A percentile compares a stretch with the other conserved stretches of the same genome.
phyloP scores from a whole-genome alignment of 2,113 vertebrate genomes.

The Theropithecus gelada region DNA sequence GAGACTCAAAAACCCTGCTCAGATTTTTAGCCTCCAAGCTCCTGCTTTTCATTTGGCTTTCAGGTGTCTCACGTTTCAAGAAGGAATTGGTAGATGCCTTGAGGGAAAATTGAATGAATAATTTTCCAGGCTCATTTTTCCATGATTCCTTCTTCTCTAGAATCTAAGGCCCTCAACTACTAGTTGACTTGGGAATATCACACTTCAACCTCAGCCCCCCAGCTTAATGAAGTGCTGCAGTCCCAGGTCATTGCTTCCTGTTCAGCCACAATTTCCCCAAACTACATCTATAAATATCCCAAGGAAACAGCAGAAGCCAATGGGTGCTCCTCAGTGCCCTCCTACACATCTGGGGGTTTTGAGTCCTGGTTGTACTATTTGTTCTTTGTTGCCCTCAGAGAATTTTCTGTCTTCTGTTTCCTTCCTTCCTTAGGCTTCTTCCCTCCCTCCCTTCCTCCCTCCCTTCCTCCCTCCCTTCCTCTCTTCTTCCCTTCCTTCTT shows the following conservation, averaged over 20 bases:
- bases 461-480: neutral
- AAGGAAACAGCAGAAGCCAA: neutral
- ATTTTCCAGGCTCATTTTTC: neutral
- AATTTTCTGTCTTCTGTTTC: neutral
- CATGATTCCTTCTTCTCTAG: neutral
- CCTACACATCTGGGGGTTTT: neutral
- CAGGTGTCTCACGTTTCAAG: neutral
- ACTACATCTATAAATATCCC: neutral
- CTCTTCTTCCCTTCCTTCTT: rapidly evolving
- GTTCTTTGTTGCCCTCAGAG: neutral
- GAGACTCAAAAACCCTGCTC: neutral
- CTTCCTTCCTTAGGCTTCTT: neutral
- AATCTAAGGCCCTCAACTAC: neutral
- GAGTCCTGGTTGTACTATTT: neutral
- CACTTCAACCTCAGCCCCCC: neutral
- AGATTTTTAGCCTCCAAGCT: neutral
- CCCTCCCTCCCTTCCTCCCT: no score
- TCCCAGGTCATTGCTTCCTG: neutral
- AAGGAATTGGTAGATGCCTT: neutral
- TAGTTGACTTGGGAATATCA: no score
- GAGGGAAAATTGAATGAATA: neutral
- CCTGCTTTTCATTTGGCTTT: neutral
- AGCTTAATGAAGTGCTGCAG: neutral
- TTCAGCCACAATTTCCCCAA: neutral
- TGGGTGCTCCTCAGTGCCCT: rapidly evolving